Percentiles rank a stretch among this genome's conserved stretches.
Conservation (phyloP, 2,888 invertebrate genomes). For the Platycheirus rosarum region DNA sequence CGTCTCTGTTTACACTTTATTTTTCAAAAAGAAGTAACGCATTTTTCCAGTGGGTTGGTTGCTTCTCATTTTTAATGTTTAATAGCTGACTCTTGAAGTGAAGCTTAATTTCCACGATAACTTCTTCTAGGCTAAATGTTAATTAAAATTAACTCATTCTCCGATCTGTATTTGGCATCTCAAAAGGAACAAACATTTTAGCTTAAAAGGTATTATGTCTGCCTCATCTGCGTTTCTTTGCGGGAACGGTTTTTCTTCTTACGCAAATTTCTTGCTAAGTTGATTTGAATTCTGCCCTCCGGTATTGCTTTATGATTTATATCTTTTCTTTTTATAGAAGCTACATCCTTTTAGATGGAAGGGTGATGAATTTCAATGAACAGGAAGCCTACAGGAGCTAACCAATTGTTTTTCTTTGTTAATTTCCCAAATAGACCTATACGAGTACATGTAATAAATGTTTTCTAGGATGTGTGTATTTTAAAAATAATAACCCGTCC, state of each 20-base stretch:
- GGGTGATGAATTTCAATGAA: constrained; percentile 21
- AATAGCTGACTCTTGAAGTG: constrained; percentile 31
- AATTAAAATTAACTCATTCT: constrained; percentile 66
- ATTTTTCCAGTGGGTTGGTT: constrained; percentile 18
- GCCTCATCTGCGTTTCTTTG: constrained; percentile 45
- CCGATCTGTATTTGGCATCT: constrained; percentile 65
- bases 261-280: constrained; percentile 46
- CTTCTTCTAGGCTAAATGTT: constrained; percentile 52
- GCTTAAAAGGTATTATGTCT: constrained; percentile 50
- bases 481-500: too few species aligned
- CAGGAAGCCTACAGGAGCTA: constrained; percentile 19
- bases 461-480: background rate
- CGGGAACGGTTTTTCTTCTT: constrained; percentile 21
- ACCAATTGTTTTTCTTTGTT: constrained; percentile 11
- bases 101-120: constrained; percentile 55
- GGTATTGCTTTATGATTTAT: constrained; percentile 47
- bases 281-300: constrained; percentile 53
- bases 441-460: background rate
- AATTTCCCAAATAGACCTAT: background rate
- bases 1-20: constrained; percentile 53
- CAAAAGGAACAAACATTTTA: constrained; percentile 54
- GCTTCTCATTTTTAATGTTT: constrained; percentile 19
- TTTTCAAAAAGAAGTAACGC: constrained; percentile 30
- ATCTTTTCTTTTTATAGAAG: constrained; percentile 32
- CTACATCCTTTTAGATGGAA: constrained; percentile 13